Conservation (phyloP, 2,888 invertebrate species). For the Volucella bombylans region DNA sequence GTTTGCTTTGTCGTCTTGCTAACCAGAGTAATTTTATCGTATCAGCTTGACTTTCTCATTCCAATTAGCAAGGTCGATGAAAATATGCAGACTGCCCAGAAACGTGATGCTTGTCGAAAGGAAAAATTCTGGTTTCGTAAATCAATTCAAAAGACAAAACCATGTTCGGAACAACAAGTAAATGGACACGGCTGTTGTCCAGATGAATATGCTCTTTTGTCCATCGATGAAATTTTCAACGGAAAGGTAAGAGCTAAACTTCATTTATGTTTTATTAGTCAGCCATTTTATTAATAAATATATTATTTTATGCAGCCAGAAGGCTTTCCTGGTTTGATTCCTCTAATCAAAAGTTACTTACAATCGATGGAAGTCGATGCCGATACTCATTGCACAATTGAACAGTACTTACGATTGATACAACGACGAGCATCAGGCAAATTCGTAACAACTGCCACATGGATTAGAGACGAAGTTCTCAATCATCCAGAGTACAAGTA, state of each 20-base stretch:
- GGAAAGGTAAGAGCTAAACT: slow-evolving; percentile 84
- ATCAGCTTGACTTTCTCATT: slow-evolving; percentile 96
- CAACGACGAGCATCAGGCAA: slow-evolving; percentile 93
- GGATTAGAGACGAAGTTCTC: slow-evolving; percentile 95
- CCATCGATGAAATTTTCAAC: slow-evolving; percentile 98
- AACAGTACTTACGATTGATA: slow-evolving; percentile 97
- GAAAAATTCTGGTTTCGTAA: slow-evolving; percentile 97
- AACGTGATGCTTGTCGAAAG: slow-evolving; percentile 91
- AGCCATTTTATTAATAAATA: not conserved
- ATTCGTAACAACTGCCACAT: slow-evolving; percentile 95
- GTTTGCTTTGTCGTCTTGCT: slow-evolving; percentile 98
- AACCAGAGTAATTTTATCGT: slow-evolving; percentile 97
- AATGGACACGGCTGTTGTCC: slow-evolving; percentile 46
- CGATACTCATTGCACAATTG: slow-evolving; percentile 98
- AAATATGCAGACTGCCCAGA: slow-evolving; percentile 98
- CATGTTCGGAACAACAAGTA: slow-evolving; percentile 47
- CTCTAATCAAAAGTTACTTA: slow-evolving; percentile 96
- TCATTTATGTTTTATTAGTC: not conserved
- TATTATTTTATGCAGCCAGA: slow-evolving; percentile 84
- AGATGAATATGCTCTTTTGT: slow-evolving; percentile 89
- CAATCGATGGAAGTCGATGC: slow-evolving; percentile 98
- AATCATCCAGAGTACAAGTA: slow-evolving; percentile 95
- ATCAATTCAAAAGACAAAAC: slow-evolving; percentile 85
- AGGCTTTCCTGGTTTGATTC: slow-evolving; percentile 96
- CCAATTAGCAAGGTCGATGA: slow-evolving; percentile 99